Conservation (phyloP, 2,113 vertebrate species). For the Leptosomus discolor region DNA sequence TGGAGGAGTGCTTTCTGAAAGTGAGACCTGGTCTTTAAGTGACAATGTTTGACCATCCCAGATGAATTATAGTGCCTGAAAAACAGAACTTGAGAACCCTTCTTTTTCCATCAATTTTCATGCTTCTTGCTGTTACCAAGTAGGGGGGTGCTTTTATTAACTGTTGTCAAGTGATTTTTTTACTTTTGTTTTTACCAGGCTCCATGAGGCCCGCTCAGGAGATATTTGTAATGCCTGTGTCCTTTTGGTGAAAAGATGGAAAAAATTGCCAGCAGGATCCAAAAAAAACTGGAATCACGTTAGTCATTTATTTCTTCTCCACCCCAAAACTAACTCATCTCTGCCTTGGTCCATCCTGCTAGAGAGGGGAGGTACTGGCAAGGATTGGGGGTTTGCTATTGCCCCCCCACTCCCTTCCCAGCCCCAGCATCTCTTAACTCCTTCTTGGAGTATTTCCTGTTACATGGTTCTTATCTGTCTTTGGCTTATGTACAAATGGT, state of each 20-base stretch:
- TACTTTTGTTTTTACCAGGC: conserved; percentile 69
- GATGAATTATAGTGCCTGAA: not conserved
- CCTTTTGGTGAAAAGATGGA: conserved; percentile 97
- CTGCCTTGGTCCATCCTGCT: not conserved
- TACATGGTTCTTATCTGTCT: not conserved
- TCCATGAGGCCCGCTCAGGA: conserved; percentile 92
- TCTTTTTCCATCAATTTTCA: not conserved
- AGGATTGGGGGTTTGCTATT: not conserved
- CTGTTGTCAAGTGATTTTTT: not conserved
- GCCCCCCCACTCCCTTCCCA: not conserved
- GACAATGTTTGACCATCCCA: not conserved
- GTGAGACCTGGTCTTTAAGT: not conserved
- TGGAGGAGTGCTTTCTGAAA: not conserved
- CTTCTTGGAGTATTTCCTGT: not conserved
- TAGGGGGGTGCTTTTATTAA: not conserved
- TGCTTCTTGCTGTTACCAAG: not conserved
- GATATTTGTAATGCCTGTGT: conserved; percentile 99
- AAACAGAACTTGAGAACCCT: not conserved
- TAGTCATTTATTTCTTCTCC: conserved; percentile 45
- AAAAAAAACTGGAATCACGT: conserved; percentile 99
- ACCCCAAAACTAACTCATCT: not conserved
- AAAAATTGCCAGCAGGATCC: conserved; percentile 94
- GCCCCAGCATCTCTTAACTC: not conserved
- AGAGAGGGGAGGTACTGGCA: not conserved
- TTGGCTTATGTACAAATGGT: not conserved